These are phyloP conservation scores for Mayetiola destructor DNA, from an alignment of 2,888 invertebrate genomes.

Conservation along the genomic window DNA sequence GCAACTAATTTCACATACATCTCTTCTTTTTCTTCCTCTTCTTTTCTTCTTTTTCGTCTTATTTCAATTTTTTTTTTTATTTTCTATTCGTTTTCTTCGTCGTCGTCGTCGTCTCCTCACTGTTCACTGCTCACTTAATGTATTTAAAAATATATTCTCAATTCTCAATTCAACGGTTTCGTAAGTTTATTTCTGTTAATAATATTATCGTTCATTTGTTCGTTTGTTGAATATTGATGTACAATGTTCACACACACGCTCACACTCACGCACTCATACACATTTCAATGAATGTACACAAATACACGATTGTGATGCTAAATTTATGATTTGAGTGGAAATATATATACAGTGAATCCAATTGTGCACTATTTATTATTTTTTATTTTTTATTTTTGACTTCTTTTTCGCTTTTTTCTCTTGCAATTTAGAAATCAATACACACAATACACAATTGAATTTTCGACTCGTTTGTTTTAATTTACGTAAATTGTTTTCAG, in stretches of 20 bases:
- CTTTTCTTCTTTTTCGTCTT: not conserved
- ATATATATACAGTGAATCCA: conserved; percentile 1
- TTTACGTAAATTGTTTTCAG: not conserved
- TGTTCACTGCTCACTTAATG: too few relatives aligned
- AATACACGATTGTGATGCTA: not conserved
- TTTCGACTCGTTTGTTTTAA: not conserved
- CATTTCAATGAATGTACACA: too few relatives aligned
- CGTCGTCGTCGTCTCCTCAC: too few relatives aligned
- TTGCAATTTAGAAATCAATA: too few relatives aligned
- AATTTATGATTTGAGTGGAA: conserved; percentile 10
- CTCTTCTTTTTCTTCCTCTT: not conserved
- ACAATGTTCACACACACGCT: conserved; percentile 10
- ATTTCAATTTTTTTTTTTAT: not conserved
- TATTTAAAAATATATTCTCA: too few relatives aligned
- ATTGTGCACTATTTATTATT: too few relatives aligned
- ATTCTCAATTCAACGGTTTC: too few relatives aligned
- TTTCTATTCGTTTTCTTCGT: conserved; percentile 8
- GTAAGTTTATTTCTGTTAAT: too few relatives aligned
- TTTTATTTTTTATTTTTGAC: too few relatives aligned
- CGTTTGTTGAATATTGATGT: too few relatives aligned
- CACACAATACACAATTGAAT: not conserved
- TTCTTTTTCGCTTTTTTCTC: too few relatives aligned
- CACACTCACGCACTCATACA: conserved; percentile 2
- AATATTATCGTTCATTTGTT: too few relatives aligned
- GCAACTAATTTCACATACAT: not conserved